Conservation (phyloP, 2,888 invertebrate genomes). For the Erebia epiphron region DNA sequence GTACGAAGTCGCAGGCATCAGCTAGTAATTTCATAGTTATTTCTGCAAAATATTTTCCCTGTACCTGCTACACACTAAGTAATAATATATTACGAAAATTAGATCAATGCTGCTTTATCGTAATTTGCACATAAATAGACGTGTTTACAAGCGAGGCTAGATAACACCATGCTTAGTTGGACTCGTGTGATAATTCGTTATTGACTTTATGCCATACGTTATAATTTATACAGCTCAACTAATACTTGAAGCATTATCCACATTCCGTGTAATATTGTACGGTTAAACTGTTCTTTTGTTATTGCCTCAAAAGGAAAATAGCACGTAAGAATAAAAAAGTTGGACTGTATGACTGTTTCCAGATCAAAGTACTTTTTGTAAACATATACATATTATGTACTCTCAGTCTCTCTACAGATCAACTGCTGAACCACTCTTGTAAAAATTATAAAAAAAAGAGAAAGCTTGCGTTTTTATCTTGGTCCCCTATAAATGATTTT, state of each 20-base stretch:
- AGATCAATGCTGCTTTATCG: slow-evolving; percentile 22
- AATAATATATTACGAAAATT: slow-evolving; percentile 16
- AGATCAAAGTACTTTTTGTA: no score
- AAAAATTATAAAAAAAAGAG: no score
- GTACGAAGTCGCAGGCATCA: no score
- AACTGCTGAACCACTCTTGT: no score
- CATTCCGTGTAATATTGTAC: slow-evolving; percentile 7
- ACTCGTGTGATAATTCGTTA: slow-evolving; percentile 23
- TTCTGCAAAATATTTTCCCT: slow-evolving; percentile 16
- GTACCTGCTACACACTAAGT: not conserved
- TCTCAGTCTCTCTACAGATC: no score
- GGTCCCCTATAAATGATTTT: no score
- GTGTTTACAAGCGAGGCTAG: slow-evolving; percentile 28
- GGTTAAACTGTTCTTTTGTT: not conserved
- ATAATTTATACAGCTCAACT: slow-evolving; percentile 5
- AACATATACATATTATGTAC: no score
- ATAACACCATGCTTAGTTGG: slow-evolving; percentile 26
- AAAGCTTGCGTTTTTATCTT: no score
- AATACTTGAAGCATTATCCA: slow-evolving; percentile 22
- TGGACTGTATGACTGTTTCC: no score
- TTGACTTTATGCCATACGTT: slow-evolving; percentile 34
- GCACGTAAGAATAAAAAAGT: no score
- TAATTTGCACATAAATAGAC: slow-evolving; percentile 30
- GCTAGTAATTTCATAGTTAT: not conserved
- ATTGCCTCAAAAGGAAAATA: not conserved